A percentile compares a stretch with the other conserved stretches of the same genome.
phyloP scores from a whole-genome alignment of 2,888 invertebrate species.

The Micropterix aruncella region DNA sequence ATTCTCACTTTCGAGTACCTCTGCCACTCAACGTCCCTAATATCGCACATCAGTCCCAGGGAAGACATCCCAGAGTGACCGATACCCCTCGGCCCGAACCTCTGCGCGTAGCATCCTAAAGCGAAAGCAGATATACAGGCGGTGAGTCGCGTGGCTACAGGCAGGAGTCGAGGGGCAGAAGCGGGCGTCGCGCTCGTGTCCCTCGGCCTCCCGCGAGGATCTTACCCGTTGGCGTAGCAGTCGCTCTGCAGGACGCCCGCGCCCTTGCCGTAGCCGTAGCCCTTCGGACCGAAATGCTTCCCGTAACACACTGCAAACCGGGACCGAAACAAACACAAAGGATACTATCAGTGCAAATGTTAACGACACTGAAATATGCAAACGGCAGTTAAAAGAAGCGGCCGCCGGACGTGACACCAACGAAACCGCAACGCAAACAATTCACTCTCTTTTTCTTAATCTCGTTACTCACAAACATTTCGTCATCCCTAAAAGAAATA shows the following conservation, averaged over 20 bases:
- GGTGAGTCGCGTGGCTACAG: constrained; percentile 18
- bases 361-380: constrained; percentile 9
- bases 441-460: too few relatives aligned
- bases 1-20: constrained; percentile 34
- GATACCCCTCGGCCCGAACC: constrained; percentile 88
- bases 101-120: constrained; percentile 89
- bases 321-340: too few relatives aligned
- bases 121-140: constrained; percentile 28
- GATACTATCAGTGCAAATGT: not conserved
- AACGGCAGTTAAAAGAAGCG: constrained; percentile 6
- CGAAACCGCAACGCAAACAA: too few relatives aligned
- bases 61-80: constrained; percentile 83
- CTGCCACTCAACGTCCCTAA: constrained; percentile 63
- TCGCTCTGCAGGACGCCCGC: constrained; percentile 88
- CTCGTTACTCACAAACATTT: too few relatives aligned
- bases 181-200: not conserved
- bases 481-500: too few relatives aligned
- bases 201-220: not conserved
- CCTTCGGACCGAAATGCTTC: constrained; percentile 94
- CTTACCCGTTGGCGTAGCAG: constrained; percentile 72
- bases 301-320: constrained; percentile 73
- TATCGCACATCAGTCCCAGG: constrained; percentile 74
- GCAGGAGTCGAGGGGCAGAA: constrained; percentile 19
- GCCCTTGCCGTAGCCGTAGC: constrained; percentile 95
- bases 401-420: constrained; percentile 4